These are phyloP conservation scores for Carposina sasakii DNA, from an alignment of 1,140 invertebrate species.

Conservation along the genomic window DNA sequence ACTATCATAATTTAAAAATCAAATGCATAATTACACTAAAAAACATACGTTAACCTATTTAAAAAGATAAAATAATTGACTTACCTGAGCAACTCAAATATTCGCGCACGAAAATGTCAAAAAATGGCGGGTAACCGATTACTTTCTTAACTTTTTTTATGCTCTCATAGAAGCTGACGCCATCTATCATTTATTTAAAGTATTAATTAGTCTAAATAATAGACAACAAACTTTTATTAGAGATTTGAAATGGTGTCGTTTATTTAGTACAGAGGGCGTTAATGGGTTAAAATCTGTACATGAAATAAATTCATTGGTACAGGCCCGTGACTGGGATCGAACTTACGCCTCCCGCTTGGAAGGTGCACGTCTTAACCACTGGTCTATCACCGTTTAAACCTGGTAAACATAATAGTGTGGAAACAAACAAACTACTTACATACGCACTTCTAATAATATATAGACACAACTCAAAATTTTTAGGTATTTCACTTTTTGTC, in stretches of 20 bases:
- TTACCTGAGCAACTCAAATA: not conserved
- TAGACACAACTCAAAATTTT: too few relatives aligned
- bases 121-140: not conserved
- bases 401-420: too few relatives aligned
- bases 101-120: too few relatives aligned
- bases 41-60: not conserved
- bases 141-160: not conserved
- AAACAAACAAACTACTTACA: too few relatives aligned
- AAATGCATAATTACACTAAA: not conserved
- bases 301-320: too few relatives aligned
- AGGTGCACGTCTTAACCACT: too few relatives aligned
- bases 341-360: too few relatives aligned
- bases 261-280: not conserved
- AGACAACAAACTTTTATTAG: not conserved
- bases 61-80: not conserved
- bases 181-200: not conserved
- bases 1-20: not conserved
- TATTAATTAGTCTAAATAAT: not conserved
- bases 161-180: not conserved
- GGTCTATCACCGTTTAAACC: too few relatives aligned
- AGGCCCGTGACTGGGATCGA: too few relatives aligned
- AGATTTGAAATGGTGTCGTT: not conserved
- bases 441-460: too few relatives aligned
- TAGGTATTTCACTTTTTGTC: too few relatives aligned
- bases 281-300: slow-evolving; percentile 8